Conservation (phyloP, 30 jellyfish, hydroid and myxozoan species). For the Aurelia aurita complex sp. Pacific region DNA sequence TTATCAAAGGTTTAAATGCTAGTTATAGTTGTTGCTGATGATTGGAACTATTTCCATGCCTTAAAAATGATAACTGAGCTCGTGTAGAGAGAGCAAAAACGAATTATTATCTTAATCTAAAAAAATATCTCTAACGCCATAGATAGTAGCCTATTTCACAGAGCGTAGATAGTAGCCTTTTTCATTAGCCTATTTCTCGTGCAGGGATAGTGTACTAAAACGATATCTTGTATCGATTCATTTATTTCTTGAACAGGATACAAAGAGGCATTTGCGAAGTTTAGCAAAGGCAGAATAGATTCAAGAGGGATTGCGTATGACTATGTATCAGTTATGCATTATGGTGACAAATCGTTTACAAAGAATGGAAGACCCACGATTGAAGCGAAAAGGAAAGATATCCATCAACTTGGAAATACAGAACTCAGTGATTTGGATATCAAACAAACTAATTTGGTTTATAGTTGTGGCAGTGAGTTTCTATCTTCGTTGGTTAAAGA, state of each 20-base stretch:
- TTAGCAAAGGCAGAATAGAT: slow-evolving; percentile 76
- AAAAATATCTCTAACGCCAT: too few species aligned
- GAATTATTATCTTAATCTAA: too few species aligned
- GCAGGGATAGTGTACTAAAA: too few species aligned
- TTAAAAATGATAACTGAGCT: too few species aligned
- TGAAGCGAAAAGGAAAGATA: slow-evolving; percentile 63
- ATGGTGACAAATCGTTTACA: slow-evolving; percentile 90
- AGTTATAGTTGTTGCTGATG: too few species aligned
- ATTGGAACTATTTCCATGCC: too few species aligned
- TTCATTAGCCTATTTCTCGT: too few species aligned
- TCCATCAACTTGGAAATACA: slow-evolving; percentile 82
- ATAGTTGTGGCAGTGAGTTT: slow-evolving; percentile 79
- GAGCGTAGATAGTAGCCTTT: too few species aligned
- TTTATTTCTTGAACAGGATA: slow-evolving; percentile 40
- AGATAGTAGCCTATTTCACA: too few species aligned
- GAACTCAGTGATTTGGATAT: slow-evolving; percentile 86
- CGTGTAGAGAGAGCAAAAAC: too few species aligned
- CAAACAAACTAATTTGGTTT: slow-evolving; percentile 83
- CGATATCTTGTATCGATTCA: background rate
- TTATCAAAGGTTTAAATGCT: too few species aligned
- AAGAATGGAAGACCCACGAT: slow-evolving; percentile 91
- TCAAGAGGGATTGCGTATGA: slow-evolving; percentile 84
- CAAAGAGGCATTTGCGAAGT: slow-evolving; percentile 88
- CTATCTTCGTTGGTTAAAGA: background rate
- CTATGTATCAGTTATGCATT: slow-evolving; percentile 86